Base-by-base conservation (phyloP, 92 coral and sea anemone species). In the Isaurus tuberculatus region DNA sequence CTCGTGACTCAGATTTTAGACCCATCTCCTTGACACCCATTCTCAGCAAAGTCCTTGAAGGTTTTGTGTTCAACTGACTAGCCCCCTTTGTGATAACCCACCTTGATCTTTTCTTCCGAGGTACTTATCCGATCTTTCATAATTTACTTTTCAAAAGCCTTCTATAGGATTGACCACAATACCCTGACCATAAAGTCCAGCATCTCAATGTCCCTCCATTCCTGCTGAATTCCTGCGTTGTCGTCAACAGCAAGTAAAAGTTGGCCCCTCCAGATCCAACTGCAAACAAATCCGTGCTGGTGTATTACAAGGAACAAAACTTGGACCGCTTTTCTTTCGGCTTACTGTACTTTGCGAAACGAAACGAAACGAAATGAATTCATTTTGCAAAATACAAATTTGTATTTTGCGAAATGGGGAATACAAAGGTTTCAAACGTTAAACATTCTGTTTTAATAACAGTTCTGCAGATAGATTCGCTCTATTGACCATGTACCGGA, bases 61-160 rank as follows among this genome's bases (percentile, higher is more conserved):
- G 84, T 73, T 88, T 84, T 84, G 89, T 88, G 65, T 88, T 75
- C 29, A 80, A 37, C n/a, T 86, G 90, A 88, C 79, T 86, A 8
- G 86, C 79, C 33, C 67, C 85, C 28, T 32, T 57, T 57, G 42
- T 86, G 44, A 86, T 80, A 72, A 88, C 91, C 22, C 29, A 83
- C 75, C 83, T 87, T 31, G 91, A 87, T 40, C 86, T 75, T 25
- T 60, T 57, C 68, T 34, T 49, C 69, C 14, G 36, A 55, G 74
- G 63, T 40, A 29, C 72, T 32, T 57, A 58, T 63, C 27, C 65
- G 31, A 61, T 72, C 40, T 19, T 78, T 70, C 17, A 23, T 79
- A 4, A 79, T 61, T 4, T 73, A 79, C 51, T 79, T 64, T 79
- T 63, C 84, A 43, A 61, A 83, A 88, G 88, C 83, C n/a, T 88